A percentile compares a stretch with the other conserved stretches of the same genome.
phyloP scores from a whole-genome alignment of 1,140 invertebrate genomes.

The Temnothorax curvispinosus region DNA sequence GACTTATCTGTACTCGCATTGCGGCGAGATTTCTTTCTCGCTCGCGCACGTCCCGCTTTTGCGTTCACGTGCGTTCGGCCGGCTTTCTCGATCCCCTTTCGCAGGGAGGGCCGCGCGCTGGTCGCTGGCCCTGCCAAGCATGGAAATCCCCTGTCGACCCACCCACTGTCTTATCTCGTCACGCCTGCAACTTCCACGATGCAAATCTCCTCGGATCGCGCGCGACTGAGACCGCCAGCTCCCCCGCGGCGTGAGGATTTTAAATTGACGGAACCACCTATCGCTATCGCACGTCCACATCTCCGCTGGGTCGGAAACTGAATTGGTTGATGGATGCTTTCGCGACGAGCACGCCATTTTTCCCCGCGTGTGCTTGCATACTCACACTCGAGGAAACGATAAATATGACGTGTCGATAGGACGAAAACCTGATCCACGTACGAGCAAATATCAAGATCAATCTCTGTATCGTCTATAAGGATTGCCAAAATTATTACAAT shows the following conservation, averaged over 20 bases:
- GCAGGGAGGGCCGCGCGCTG: neutral
- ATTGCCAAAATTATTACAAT: neutral
- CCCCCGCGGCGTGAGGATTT: slow-evolving; percentile 59
- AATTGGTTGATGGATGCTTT: slow-evolving; percentile 66
- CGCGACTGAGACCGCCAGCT: slow-evolving; percentile 46
- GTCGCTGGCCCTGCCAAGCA: slow-evolving; percentile 71
- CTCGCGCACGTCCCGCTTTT: neutral
- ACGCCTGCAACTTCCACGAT: slow-evolving; percentile 79
- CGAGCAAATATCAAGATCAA: neutral
- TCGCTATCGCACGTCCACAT: slow-evolving; percentile 59
- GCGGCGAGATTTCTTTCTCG: slow-evolving; percentile 39
- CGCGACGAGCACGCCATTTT: slow-evolving; percentile 49
- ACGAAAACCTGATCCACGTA: neutral
- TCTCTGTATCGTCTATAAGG: neutral
- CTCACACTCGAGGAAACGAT: neutral
- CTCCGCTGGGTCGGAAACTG: slow-evolving; percentile 40
- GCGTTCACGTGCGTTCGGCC: slow-evolving; percentile 33
- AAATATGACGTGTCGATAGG: slow-evolving; percentile 19
- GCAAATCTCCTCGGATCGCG: slow-evolving; percentile 79
- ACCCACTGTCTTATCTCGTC: slow-evolving; percentile 79
- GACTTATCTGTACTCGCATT: slow-evolving; percentile 57
- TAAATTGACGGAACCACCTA: slow-evolving; percentile 77
- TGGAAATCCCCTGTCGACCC: slow-evolving; percentile 74
- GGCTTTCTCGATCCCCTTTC: slow-evolving; percentile 38
- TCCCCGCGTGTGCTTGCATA: neutral